Evolutionary conservation across 2,888 invertebrate species (phyloP), one percentile per base, ranked within the genome.

Genomic region (Monochamus alternatus): DNA sequence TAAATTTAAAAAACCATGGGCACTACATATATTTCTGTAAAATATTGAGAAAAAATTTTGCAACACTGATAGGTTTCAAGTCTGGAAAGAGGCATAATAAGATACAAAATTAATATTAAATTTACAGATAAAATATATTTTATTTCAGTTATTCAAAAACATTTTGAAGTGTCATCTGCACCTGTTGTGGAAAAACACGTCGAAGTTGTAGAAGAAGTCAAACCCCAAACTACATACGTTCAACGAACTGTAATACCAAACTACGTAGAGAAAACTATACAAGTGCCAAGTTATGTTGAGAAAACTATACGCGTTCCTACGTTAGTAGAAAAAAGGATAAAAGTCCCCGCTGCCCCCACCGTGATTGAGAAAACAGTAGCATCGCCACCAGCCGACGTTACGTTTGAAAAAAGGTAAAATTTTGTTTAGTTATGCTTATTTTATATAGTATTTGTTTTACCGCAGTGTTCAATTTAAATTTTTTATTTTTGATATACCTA

Each of bases 281-380:
- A 86, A 77, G 88, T 88, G 22, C 88, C 88, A 51, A 84, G 83
- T 47, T 88, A 88, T 74, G 88, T 87, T 3, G 88, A 88, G 75
- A 88, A 88, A 79, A 87, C 87, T 7, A 81, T 88, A 55, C 76
- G 86, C 71, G 88, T 88, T 43, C 88, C 88, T 4, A 87, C 88
- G 4, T 83, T 86, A n/a, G 83, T 88, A 5, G 87, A 87, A 72
- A 86, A 88, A 69, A 87, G 78, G 74, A 80, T 88, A 43, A 83
- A 83, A 77, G 88, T 88, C 10, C 86, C 86, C 44, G 86, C 85
- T 8, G 82, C 84, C 44, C 88, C 88, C 1, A 88, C 86, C 12
- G 80, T 88, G 32, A 83, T 88, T 12, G 88, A 88, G 76, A 87
- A 88, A 76, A 84, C 83, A 10, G 82, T 87, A 7, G 82, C 83